A percentile compares a stretch with the other conserved stretches of the same genome.
Conservation (phyloP, 2,113 vertebrate genomes). For the Tylochromis polylepis region DNA sequence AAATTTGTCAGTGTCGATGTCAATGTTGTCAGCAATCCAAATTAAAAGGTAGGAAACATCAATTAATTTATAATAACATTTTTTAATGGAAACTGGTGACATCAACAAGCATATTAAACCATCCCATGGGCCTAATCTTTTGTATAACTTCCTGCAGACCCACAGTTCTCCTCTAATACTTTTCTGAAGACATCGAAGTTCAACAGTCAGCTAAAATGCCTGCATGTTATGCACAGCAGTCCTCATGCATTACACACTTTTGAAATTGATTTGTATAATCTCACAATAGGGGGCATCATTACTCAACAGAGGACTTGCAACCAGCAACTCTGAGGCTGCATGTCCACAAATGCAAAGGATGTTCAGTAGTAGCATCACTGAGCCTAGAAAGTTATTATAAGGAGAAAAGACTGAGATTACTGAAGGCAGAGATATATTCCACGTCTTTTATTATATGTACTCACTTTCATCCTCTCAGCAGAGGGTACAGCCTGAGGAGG, state of each 20-base stretch:
- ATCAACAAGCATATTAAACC: background rate
- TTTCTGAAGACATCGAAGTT: background rate
- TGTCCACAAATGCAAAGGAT: background rate
- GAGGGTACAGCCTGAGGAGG: background rate
- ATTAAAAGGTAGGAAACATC: background rate
- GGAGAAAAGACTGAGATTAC: background rate
- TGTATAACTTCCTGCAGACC: background rate
- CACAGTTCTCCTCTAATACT: background rate
- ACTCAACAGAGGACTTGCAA: background rate
- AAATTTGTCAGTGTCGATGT: background rate
- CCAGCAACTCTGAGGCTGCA: background rate
- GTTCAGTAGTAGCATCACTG: background rate
- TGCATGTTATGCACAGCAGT: background rate
- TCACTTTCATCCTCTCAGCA: background rate
- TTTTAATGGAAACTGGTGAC: background rate
- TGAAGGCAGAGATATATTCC: constrained; percentile 19
- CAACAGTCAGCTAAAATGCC: background rate
- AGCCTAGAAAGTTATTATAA: background rate
- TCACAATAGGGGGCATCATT: background rate
- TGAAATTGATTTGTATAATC: background rate
- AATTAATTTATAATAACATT: background rate
- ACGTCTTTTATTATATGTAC: background rate
- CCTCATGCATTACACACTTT: constrained; percentile 1
- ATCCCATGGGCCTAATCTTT: background rate
- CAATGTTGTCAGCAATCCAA: background rate